phyloP scores from a whole-genome alignment of 2,888 invertebrate genomes.

The Mystacides longicornis region DNA sequence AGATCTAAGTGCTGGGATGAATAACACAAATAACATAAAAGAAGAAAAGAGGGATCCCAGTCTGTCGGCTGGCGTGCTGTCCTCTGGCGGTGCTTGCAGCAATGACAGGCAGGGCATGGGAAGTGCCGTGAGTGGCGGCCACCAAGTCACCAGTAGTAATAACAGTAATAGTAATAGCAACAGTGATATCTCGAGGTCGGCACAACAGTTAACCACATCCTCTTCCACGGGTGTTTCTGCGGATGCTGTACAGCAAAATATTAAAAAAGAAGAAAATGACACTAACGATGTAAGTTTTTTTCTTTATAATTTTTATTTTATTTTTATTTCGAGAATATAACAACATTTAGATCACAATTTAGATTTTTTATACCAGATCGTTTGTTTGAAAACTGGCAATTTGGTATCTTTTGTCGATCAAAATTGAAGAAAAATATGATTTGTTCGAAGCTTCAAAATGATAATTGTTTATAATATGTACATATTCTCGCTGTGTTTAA shows the following conservation, averaged over 20 bases:
- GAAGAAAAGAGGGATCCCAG: conserved; percentile 26
- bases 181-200: background rate
- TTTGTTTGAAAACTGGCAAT: too few relatives aligned
- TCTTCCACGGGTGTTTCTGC: too few relatives aligned
- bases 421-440: too few relatives aligned
- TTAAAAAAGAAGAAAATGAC: conserved; percentile 26
- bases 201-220: background rate
- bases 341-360: too few relatives aligned
- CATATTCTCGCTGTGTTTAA: too few relatives aligned
- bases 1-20: conserved; percentile 13
- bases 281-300: conserved; percentile 20
- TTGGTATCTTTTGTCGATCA: too few relatives aligned
- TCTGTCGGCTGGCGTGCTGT: conserved; percentile 14
- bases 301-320: background rate
- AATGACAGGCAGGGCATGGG: background rate
- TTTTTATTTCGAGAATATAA: background rate
- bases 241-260: too few relatives aligned
- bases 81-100: background rate
- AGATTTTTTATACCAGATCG: too few relatives aligned
- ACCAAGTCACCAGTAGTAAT: background rate
- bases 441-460: too few relatives aligned
- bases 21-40: conserved; percentile 14
- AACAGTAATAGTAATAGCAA: background rate
- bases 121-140: background rate
- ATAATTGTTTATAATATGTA: too few relatives aligned